Base-by-base conservation (phyloP, 2,888 invertebrate species). In the Papilio protenor region DNA sequence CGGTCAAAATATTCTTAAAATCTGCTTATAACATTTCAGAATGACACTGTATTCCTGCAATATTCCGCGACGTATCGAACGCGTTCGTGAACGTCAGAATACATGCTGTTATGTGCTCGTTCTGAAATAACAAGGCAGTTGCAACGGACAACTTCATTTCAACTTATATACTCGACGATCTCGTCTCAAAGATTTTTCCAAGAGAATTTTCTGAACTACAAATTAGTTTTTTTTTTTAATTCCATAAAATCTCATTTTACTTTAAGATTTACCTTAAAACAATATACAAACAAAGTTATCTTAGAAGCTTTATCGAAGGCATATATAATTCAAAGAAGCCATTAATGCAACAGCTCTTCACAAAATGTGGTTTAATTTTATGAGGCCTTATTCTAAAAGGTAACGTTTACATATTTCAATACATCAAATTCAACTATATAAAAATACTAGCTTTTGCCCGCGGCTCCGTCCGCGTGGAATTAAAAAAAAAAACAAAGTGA, bases 271-370 rank as follows among this genome's bases (percentile, higher is more conserved):
- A 23, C 21, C 23, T 23, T 23, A 23, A 23, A 33, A 72, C 11
- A 70, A 73, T n/a, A 33, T 27, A 0, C 16, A 40, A 45, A 73
- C 59, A 33, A 59, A 33, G 59, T 73, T 73, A 59, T n/a, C 16
- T 11, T 8, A 6, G 52, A 40, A 23, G 23, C n/a, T 52, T n/a
- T 72, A n/a, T 18, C 33, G 33, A 18, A 55, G 33, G 14, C 45
- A 59, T 59, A 59, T 40, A 59, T 73, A 73, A 73, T 73, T 73
- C 57, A 59, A 8, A 73, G 59, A n/a, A 16, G 59, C 73, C 73
- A 73, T 73, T 73, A 73, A 23, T n/a, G 73, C 57, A 57, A 21
- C 21, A 45, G 16, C 59, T 45, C 73, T 18, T n/a, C 21, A 59
- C 73, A 33, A 59, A 59, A 55, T 73, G 45, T 57, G 45, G 2